Evolutionary conservation across 1,140 invertebrate species (phyloP), one percentile per base, ranked within the genome.

Genomic region (Drosophila rufa): DNA sequence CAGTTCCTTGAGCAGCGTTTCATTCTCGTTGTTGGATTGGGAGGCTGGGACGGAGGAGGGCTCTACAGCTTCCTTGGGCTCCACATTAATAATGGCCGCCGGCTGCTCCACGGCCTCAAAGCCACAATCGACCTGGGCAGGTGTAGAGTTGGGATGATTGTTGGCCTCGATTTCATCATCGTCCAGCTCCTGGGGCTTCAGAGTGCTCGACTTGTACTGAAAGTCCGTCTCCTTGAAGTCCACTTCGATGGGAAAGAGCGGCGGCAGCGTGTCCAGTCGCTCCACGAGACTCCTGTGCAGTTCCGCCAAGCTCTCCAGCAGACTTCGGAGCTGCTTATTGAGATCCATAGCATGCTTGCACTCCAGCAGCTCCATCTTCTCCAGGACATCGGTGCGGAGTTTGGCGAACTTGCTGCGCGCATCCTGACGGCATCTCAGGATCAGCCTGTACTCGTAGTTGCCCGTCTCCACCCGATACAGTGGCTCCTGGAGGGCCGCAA

Each of bases 361-460:
- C 91, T 99, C 99, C 9, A 99, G 93, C 11, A 99, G 93, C 93
- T 99, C 99, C 82, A 99, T 94, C 94, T 99, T 99, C 0, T 99
- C 97, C 6, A 99, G 94, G 0, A 99, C 99, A 93, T 99, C 99
- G 0, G 97, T 97, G 51, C 99, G 94, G 27, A 99, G 94, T 80
- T 97, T 97, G 15, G 98, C 98, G 94, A 99, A 99, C 85, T 96
- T 95, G 0, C 94, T 93, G 68, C 98, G 93, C 0, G 98, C 98
- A 79, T 99, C 97, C 94, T 99, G 98, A 33, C 99, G 95, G 94
- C 99, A 99, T 57, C 98, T 94, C 7, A 99, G 93, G 43, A 99
- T 96, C 57, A 99, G 93, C 95, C 98, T 96, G 92, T 99, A 99
- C 93, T 99, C 99, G 94, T 99, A 99, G 93, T 99, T 99, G 58